phyloP scores from a whole-genome alignment of 2,888 invertebrate species.

The Melanostoma scalare region DNA sequence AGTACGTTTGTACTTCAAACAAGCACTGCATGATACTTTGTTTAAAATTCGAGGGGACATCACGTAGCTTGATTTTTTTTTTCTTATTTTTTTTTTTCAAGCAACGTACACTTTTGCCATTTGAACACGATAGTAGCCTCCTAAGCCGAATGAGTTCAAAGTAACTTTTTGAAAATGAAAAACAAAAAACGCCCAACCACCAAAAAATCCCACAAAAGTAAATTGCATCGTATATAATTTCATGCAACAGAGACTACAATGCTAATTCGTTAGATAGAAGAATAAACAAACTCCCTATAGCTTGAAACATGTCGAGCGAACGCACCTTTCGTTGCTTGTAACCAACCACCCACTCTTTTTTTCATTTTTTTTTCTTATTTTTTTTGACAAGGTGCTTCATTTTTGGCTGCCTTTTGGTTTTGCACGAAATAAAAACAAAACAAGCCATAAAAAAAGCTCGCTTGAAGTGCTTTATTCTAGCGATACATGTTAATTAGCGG shows the following conservation, averaged over 20 bases:
- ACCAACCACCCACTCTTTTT: constrained; percentile 57
- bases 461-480: constrained; percentile 59
- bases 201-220: constrained; percentile 57
- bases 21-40: constrained; percentile 52
- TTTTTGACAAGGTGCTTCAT: constrained; percentile 38
- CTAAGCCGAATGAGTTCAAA: constrained; percentile 57
- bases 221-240: constrained; percentile 72
- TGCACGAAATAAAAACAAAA: constrained; percentile 23
- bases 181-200: constrained; percentile 18
- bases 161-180: constrained; percentile 58
- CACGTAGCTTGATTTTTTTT: constrained; percentile 55
- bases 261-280: constrained; percentile 70
- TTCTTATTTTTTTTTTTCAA: neutral
- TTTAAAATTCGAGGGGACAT: constrained; percentile 58
- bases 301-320: constrained; percentile 47
- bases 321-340: constrained; percentile 32
- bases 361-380: neutral
- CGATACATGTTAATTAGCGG: constrained; percentile 70
- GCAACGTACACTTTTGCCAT: constrained; percentile 41
- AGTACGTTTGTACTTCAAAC: constrained; percentile 57
- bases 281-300: constrained; percentile 29
- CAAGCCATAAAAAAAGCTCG: constrained; percentile 26
- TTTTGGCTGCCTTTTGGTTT: constrained; percentile 54
- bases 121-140: constrained; percentile 27
- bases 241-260: constrained; percentile 72